Base-by-base conservation (phyloP, 2,113 vertebrate genomes). In the Kryptolebias marmoratus region DNA sequence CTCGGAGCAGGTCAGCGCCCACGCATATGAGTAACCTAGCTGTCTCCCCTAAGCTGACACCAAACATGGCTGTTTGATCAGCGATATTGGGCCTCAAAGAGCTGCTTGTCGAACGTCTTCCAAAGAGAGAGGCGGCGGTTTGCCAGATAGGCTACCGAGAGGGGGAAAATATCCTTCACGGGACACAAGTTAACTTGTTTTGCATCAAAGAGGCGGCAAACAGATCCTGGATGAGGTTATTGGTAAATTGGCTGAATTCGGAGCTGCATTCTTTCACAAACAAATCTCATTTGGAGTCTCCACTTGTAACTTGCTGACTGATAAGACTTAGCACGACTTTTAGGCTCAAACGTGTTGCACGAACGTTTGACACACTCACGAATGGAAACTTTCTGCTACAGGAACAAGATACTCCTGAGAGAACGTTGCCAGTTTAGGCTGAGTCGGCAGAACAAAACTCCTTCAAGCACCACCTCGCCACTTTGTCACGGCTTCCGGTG, bases 31-130 rank as follows among this genome's bases (percentile, higher is more conserved):
- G 72, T 89, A 82, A 85, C 61, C 61, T 68, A 28, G 82, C 80
- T 90, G 85, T 90, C 70, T 71, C 69, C 53, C 65, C 70, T 75
- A 53, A 75, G 81, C 78, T 69, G 79, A 88, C 83, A 75, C 81
- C 86, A 86, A 87, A 70, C 84, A 77, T 68, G 42, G 75, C 64
- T 79, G 78, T 88, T 89, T 88, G 87, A 90, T 88, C 85, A 78
- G 84, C 64, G 83, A 88, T 83, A 76, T 75, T 89, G 80, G 81
- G 75, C 61, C 28, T 22, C 62, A 88, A 89, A 87, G 84, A 77
- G 16, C 70, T 77, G 75, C 79, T 78, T 89, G 83, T 88, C 88
- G 83, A 75, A 74, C 74, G 83, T 73, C 74, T 82, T 80, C 84
- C 22, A 22, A 22, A 22, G 22, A 89, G 80, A 87, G 74, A 84